phyloP scores from a whole-genome alignment of 1,140 invertebrate species.

The Formica selysi region DNA sequence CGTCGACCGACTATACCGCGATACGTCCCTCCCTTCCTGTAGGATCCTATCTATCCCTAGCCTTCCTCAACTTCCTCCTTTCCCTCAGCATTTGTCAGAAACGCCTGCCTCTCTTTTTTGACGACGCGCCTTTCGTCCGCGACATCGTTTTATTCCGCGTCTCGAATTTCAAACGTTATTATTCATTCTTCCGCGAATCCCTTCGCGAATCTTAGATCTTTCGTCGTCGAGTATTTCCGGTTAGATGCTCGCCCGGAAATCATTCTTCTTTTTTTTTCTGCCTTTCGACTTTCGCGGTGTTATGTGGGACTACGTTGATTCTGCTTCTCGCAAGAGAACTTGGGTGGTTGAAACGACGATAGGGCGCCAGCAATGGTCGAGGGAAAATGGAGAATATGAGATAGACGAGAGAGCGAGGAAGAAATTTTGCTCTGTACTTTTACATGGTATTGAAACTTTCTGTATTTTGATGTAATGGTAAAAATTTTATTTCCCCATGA shows the following conservation, averaged over 20 bases:
- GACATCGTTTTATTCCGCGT: slow-evolving; percentile 84
- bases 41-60: slow-evolving; percentile 71
- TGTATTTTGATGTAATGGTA: slow-evolving; percentile 69
- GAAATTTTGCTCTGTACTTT: slow-evolving; percentile 68
- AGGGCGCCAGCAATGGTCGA: slow-evolving; percentile 26
- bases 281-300: slow-evolving; percentile 66
- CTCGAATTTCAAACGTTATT: slow-evolving; percentile 85
- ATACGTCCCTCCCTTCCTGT: slow-evolving; percentile 58
- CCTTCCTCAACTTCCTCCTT: slow-evolving; percentile 42
- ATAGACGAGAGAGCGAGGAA: slow-evolving; percentile 28
- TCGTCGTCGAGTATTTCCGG: slow-evolving; percentile 78
- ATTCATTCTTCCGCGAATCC: slow-evolving; percentile 83
- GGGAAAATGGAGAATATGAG: slow-evolving; percentile 5
- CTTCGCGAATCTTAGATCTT: slow-evolving; percentile 80
- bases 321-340: slow-evolving; percentile 46
- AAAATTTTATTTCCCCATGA: slow-evolving; percentile 54
- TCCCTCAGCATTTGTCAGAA: slow-evolving; percentile 14
- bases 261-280: slow-evolving; percentile 73
- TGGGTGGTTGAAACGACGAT: neutral
- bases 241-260: slow-evolving; percentile 75
- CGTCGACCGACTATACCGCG: slow-evolving; percentile 48
- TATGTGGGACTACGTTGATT: slow-evolving; percentile 69
- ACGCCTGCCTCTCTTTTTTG: slow-evolving; percentile 41
- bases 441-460: slow-evolving; percentile 62
- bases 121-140: slow-evolving; percentile 70